Conservation (phyloP, 2,113 vertebrate species). For the Monarcha castaneiventris region DNA sequence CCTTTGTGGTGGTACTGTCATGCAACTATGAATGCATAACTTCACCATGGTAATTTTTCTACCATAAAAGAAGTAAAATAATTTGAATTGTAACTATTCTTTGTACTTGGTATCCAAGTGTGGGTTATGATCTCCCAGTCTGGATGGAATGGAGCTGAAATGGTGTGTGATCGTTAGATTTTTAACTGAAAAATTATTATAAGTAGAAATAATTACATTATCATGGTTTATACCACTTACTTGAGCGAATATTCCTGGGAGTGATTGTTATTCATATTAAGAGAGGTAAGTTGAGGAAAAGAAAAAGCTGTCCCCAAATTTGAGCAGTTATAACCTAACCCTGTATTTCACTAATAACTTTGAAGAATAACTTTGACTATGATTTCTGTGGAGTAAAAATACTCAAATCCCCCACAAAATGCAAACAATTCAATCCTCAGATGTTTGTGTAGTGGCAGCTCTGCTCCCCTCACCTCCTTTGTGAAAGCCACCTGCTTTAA, state of each 20-base stretch:
- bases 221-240: neutral
- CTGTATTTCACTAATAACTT: neutral
- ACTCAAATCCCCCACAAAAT: rapidly evolving
- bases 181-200: neutral
- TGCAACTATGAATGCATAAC: neutral
- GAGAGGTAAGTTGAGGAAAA: neutral
- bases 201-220: neutral
- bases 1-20: neutral
- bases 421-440: neutral
- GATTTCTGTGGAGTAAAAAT: neutral
- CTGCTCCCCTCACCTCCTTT: neutral
- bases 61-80: neutral
- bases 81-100: neutral
- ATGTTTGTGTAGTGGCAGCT: neutral
- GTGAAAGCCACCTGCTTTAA: neutral
- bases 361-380: neutral
- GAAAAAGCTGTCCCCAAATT: neutral
- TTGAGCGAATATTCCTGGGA: neutral
- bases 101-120: neutral
- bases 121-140: neutral
- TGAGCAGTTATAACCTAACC: neutral
- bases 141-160: neutral
- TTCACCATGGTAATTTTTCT: neutral
- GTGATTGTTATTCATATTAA: neutral
- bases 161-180: neutral